A percentile compares a stretch with the other conserved stretches of the same genome.
Evolutionary conservation across 2,797 vertebrate genomes (phyloP).

Genomic region (Nannoperca australis): DNA sequence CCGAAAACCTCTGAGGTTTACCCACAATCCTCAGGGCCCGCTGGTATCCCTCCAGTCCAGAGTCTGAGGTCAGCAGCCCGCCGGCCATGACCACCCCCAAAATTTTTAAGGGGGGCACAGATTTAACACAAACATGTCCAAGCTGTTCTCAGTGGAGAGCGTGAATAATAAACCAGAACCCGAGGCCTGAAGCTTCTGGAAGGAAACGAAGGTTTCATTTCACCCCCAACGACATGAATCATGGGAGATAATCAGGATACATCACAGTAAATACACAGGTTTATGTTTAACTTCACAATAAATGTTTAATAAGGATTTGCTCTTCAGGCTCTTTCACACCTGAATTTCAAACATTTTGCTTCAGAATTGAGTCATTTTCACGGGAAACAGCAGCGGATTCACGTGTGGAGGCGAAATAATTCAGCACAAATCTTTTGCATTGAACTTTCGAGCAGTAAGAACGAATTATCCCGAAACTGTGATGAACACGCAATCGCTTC

Average conservation of each 20-base stretch:
- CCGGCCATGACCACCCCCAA: constrained; percentile 53
- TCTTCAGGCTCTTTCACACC: too few species aligned
- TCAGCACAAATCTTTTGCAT: too few species aligned
- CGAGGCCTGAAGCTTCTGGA: constrained; percentile 40
- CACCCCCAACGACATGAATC: background rate
- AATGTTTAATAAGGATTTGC: too few species aligned
- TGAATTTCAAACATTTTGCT: too few species aligned
- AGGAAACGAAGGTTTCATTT: constrained; percentile 37
- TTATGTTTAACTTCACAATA: too few species aligned
- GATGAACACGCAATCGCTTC: too few species aligned
- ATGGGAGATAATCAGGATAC: background rate
- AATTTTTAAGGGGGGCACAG: constrained; percentile 41
- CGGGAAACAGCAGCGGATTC: too few species aligned
- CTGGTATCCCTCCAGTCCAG: constrained; percentile 48
- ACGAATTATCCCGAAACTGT: too few species aligned
- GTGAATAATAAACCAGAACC: constrained; percentile 34
- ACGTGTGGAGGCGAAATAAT: too few species aligned
- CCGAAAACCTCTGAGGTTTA: constrained; percentile 54
- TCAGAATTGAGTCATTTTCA: too few species aligned
- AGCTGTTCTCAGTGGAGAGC: constrained; percentile 42
- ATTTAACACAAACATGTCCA: constrained; percentile 49
- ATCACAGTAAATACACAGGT: too few species aligned
- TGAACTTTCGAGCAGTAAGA: too few species aligned
- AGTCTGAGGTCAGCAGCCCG: constrained; percentile 67
- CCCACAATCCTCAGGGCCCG: constrained; percentile 52